These are phyloP conservation scores for Torymus texanus DNA, from an alignment of 2,888 invertebrate genomes.

Conservation along the genomic window DNA sequence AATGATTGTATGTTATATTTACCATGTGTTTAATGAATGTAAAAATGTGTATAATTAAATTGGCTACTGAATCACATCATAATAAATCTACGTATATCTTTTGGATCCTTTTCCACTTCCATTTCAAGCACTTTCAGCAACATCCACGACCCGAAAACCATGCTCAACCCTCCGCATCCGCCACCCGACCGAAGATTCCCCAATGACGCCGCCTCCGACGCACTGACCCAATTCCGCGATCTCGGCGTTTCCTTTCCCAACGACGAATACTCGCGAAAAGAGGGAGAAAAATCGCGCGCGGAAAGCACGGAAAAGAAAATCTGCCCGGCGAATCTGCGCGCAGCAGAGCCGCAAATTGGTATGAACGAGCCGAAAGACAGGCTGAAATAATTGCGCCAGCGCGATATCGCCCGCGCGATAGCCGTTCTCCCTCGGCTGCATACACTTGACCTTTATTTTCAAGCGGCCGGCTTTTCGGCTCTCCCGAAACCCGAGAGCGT, in stretches of 20 bases:
- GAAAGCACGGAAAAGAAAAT: neutral
- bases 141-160: no score
- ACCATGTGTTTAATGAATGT: no score
- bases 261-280: conserved; percentile 7
- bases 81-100: no score
- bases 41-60: no score
- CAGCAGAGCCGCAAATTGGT: conserved; percentile 58
- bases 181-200: no score
- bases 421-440: conserved; percentile 58
- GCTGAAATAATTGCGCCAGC: conserved; percentile 47
- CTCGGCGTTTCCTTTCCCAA: conserved; percentile 24
- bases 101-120: no score
- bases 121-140: no score
- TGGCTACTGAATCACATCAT: no score
- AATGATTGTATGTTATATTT: no score
- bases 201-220: neutral
- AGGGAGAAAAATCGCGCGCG: conserved; percentile 5
- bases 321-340: conserved; percentile 35
- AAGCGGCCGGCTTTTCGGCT: conserved; percentile 58
- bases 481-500: neutral
- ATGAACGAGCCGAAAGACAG: conserved; percentile 30
- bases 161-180: no score
- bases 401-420: neutral
- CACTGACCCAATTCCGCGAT: conserved; percentile 5
- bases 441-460: conserved; percentile 73